Percentiles rank a stretch among this genome's conserved stretches.
phyloP scores from a whole-genome alignment of 1,140 invertebrate species.

The Palaemon carinicauda region DNA sequence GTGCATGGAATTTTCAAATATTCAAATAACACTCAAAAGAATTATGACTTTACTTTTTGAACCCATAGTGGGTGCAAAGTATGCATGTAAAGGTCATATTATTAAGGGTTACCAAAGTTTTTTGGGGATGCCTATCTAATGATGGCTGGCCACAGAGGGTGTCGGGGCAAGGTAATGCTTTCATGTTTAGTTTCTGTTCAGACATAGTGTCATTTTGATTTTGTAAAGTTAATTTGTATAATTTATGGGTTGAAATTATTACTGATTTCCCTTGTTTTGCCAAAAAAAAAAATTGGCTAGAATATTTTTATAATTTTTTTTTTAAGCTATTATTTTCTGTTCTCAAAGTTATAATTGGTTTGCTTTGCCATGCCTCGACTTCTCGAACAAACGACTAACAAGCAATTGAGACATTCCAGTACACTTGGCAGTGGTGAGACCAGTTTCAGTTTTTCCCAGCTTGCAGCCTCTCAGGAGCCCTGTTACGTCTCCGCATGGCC shows the following conservation, averaged over 20 bases:
- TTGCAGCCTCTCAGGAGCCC: slow-evolving; percentile 54
- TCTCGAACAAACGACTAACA: slow-evolving; percentile 25
- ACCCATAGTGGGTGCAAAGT: slow-evolving; percentile 27
- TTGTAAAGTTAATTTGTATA: neutral
- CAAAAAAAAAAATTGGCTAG: too few species aligned
- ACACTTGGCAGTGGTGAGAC: slow-evolving; percentile 28
- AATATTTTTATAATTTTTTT: too few species aligned
- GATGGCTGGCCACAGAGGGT: slow-evolving; percentile 22
- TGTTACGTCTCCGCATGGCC: slow-evolving; percentile 56
- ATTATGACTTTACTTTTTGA: slow-evolving; percentile 29
- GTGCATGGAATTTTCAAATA: slow-evolving; percentile 44
- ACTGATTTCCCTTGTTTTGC: too few species aligned
- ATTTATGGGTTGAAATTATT: too few species aligned
- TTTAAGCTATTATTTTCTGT: neutral
- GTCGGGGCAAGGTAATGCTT: slow-evolving; percentile 17
- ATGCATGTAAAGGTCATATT: slow-evolving; percentile 26
- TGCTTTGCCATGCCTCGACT: slow-evolving; percentile 21
- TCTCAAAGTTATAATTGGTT: neutral
- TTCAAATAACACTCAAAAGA: slow-evolving; percentile 23
- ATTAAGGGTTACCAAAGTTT: slow-evolving; percentile 5
- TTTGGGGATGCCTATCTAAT: slow-evolving; percentile 21
- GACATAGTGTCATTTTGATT: neutral
- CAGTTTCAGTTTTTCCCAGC: slow-evolving; percentile 48
- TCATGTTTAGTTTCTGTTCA: neutral
- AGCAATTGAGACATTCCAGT: slow-evolving; percentile 37